Base-by-base conservation (phyloP, 2,113 vertebrate species). In the Hippoglossus stenolepis region DNA sequence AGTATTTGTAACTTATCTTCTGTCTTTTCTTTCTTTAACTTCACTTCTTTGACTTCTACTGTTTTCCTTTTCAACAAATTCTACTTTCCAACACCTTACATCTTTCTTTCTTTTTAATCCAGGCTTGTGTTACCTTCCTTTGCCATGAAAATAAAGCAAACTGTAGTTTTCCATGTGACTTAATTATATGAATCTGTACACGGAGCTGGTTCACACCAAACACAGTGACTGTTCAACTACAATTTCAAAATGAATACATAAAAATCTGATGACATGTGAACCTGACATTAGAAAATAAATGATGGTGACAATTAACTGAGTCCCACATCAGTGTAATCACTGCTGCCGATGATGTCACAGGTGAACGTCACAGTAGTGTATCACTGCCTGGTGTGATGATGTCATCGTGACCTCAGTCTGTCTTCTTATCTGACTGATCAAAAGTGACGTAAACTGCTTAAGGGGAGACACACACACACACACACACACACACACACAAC, bases 401-500 rank as follows among this genome's bases (percentile, higher is more conserved):
- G 40, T 81, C 79, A 88, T 5, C 20, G 74, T 79, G 79, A 80
- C 70, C 51, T 85, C 73, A 83, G 49, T 21, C 14, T 47, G 51
- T 49, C 58, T 31, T 59, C 15, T 31, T 23, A 49, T 35, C 26
- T 3, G 8, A 66, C 61, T 70, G 69, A 60, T 65, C 31, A 28
- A 38, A 69, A 12, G 59, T 70, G 70, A 83, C 54, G 70, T 24
- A 61, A 31, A 58, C 21, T 45, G 35, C 43, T 45, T 21, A 70
- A 53, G 24, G 1, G 57, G 40, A 60, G 21, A 1, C 24, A 24
- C 24, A 24, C 24, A 24, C 24, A 24, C 24, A 24, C 24, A 24
- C 23, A 24, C 23, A 24, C 23, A 70, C 5, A 26, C n/a, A 47
- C 13, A 49, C 2, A 10, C 15, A 59, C 56, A 23, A n/a, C 12